A percentile compares a stretch with the other conserved stretches of the same genome.
Evolutionary conservation across 2,797 vertebrate genomes (phyloP).

Genomic region (Sebastes alutus): DNA sequence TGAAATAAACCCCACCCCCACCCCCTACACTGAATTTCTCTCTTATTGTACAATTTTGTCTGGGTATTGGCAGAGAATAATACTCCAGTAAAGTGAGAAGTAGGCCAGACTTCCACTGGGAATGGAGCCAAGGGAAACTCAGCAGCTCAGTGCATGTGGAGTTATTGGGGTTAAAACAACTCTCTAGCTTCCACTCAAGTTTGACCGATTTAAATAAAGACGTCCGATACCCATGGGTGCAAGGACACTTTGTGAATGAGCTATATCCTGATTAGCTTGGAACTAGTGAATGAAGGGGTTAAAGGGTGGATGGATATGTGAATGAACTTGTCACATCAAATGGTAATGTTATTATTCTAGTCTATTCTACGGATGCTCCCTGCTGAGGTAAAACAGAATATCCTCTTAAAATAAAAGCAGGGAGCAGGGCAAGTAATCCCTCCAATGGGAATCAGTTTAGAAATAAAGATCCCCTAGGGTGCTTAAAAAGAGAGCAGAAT

Average conservation of each 20-base stretch:
- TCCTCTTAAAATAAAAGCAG: conserved; percentile 33
- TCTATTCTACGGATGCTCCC: not conserved
- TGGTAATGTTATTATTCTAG: not conserved
- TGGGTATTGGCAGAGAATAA: conserved; percentile 32
- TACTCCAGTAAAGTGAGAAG: conserved; percentile 45
- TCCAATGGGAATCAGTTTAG: conserved; percentile 4
- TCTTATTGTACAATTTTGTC: conserved; percentile 7
- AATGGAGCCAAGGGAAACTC: conserved; percentile 40
- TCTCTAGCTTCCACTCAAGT: not conserved
- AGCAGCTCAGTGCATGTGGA: conserved; percentile 4
- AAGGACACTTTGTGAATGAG: conserved; percentile 1
- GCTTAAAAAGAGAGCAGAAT: conserved; percentile 1
- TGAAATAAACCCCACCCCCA: not conserved
- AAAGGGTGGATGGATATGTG: not conserved
- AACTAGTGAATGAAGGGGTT: not conserved
- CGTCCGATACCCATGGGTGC: not conserved
- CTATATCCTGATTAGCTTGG: not conserved
- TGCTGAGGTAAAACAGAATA: conserved; percentile 18
- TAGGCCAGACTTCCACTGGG: conserved; percentile 59
- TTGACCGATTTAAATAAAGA: not conserved
- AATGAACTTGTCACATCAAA: conserved; percentile 13
- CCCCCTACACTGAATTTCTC: not conserved
- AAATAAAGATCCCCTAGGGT: not conserved
- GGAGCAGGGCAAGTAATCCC: not conserved
- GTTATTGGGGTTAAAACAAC: conserved; percentile 46